Percentiles rank a stretch among this genome's conserved stretches.
Conservation (phyloP, 2,888 invertebrate genomes). For the Sarcophaga rosellei region DNA sequence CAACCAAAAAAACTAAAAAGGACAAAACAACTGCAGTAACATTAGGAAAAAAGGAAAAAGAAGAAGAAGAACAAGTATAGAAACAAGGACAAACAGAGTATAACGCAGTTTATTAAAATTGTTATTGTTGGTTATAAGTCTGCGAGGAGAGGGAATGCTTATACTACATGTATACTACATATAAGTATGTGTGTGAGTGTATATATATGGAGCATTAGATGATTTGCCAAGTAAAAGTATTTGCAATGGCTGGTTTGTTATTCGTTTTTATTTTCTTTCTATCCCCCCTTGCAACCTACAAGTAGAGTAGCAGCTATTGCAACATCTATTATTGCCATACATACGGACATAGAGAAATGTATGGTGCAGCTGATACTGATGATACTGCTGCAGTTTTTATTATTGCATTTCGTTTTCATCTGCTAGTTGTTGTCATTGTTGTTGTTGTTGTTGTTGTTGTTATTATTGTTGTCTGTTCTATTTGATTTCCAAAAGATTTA, state of each 20-base stretch:
- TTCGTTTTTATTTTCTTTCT: neutral
- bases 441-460: neutral
- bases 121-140: neutral
- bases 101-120: conserved; percentile 31
- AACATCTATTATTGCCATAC: neutral
- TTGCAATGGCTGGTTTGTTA: conserved; percentile 15
- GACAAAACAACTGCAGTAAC: too few relatives aligned
- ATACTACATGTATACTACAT: neutral
- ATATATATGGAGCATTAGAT: neutral
- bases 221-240: conserved; percentile 4
- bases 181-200: neutral
- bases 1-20: too few relatives aligned
- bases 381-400: too few relatives aligned
- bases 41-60: too few relatives aligned
- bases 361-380: too few relatives aligned
- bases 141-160: too few relatives aligned
- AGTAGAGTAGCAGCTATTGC: neutral
- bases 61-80: too few relatives aligned
- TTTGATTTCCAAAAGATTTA: conserved; percentile 58
- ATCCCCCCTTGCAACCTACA: neutral
- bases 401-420: too few relatives aligned
- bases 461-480: conserved; percentile 1
- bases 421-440: too few relatives aligned
- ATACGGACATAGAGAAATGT: neutral
- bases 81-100: too few relatives aligned